Evolutionary conservation across 30 jellyfish, hydroid and myxozoan species (phyloP).

Genomic region (Aurelia sp.): DNA sequence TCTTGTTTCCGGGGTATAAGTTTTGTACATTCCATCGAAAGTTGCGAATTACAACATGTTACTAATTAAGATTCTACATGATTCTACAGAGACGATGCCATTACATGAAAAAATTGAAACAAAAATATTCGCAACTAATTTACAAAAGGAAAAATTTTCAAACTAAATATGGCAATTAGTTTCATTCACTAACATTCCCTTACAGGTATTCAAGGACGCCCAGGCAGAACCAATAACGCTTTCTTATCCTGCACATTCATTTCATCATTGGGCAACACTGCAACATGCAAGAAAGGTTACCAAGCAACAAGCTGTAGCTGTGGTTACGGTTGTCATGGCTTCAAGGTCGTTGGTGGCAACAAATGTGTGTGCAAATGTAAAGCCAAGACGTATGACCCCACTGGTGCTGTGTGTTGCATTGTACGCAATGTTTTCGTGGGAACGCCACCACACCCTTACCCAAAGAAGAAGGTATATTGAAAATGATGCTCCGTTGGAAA

Average conservation of each 20-base stretch:
- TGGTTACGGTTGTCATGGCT: conserved; percentile 43
- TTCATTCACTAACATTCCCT: not conserved
- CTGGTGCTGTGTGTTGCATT: conserved; percentile 58
- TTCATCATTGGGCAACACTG: conserved; percentile 7
- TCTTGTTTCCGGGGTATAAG: too few relatives aligned
- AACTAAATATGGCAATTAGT: too few relatives aligned
- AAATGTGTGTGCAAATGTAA: conserved; percentile 51
- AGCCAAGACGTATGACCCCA: not conserved
- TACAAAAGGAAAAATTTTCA: too few relatives aligned
- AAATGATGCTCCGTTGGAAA: too few relatives aligned
- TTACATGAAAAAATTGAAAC: too few relatives aligned
- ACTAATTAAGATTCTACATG: too few relatives aligned
- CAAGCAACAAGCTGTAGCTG: conserved; percentile 70
- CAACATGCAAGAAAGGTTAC: conserved; percentile 31
- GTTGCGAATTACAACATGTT: too few relatives aligned
- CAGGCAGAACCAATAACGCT: conserved; percentile 20
- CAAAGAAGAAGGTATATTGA: not conserved
- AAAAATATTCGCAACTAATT: too few relatives aligned
- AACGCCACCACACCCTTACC: not conserved
- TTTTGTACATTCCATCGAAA: too few relatives aligned
- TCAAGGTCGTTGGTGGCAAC: conserved; percentile 23
- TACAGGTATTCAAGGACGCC: conserved; percentile 26
- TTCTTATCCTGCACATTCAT: conserved; percentile 36
- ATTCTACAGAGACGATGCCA: too few relatives aligned
- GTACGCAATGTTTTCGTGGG: conserved; percentile 1